Evolutionary conservation across 2,888 invertebrate genomes (phyloP).

Genomic region (Morpho deidamia): DNA sequence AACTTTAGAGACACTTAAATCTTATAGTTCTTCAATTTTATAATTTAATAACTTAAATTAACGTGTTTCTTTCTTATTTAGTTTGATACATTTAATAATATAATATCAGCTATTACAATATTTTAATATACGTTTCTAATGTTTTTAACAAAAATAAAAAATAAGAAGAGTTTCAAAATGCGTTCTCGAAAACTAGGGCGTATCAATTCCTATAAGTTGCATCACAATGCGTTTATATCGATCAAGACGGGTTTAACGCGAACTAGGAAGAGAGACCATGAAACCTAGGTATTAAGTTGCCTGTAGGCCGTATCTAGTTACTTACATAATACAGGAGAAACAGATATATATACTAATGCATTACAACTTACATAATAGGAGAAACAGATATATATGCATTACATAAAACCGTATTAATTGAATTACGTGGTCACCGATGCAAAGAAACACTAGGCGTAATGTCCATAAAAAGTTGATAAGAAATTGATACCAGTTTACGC

Average conservation of each 20-base stretch:
- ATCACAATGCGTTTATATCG: conserved; percentile 47
- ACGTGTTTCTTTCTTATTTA: too few species aligned
- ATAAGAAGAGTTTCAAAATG: neutral
- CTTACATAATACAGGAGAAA: conserved; percentile 26
- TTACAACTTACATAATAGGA: conserved; percentile 21
- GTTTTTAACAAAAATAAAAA: neutral
- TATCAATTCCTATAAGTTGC: conserved; percentile 30
- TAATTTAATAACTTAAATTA: too few species aligned
- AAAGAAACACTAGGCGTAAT: conserved; percentile 2
- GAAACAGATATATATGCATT: conserved; percentile 17
- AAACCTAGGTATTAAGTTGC: conserved; percentile 31
- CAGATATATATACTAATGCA: conserved; percentile 13
- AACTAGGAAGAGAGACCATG: conserved; percentile 49
- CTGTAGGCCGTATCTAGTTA: conserved; percentile 19
- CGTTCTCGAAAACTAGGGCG: neutral
- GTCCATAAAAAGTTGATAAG: conserved; percentile 2
- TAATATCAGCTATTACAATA: too few species aligned
- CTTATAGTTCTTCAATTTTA: too few species aligned
- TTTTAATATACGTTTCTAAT: too few species aligned
- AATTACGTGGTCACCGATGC: conserved; percentile 4
- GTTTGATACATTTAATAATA: too few species aligned
- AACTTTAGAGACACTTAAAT: too few species aligned
- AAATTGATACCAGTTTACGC: neutral
- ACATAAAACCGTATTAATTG: conserved; percentile 18
- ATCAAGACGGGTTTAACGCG: conserved; percentile 32